Evolutionary conservation across 1,140 invertebrate species (phyloP), one percentile per base, ranked within the genome.

Genomic region (Cyrtorhinus lividipennis): DNA sequence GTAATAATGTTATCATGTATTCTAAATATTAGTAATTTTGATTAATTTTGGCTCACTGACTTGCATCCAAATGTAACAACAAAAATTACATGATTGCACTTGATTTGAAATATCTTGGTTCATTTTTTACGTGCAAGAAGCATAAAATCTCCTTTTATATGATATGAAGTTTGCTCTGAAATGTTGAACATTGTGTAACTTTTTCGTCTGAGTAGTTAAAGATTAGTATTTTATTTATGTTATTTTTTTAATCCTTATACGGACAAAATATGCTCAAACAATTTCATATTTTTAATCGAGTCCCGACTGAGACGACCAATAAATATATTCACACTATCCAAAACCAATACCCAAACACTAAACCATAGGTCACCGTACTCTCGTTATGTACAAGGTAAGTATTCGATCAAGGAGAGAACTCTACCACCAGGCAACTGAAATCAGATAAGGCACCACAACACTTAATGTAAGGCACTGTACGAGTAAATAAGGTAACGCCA

Each of bases 11-110:
- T 38, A 38, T 15, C 30, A 38, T 38, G 30, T 38, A 38, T 38
- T 38, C 15, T 38, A 38, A 38, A 38, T 8, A 38, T 38, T 38
- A 38, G 30, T 38, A 38, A 38, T 38, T 38, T 38, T 38, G 30
- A 38, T 38, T 38, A 38, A 38, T 38, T 38, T 38, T 38, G 30
- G 30, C 30, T 38, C 30, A 38, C 30, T 38, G 30, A 38, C 30
- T 38, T 64, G 63, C 63, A 64, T 60, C 59, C 46, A 46, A 18
- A 59, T 60, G 24, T 30, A 62, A n/a, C 15, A 65, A 59, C 26
- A 53, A 38, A 30, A 24, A 62, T 56, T 53, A 45, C 27, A 58
- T 8, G 15, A 56, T 20, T 65, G 56, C 61, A 65, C 53, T 56
- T 38, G 30, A 38, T 38, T 38, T 38, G 15, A 38, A 38, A 38